Evolutionary conservation across 2,113 vertebrate genomes (phyloP).

Genomic region (Phoenicopterus ruber): DNA sequence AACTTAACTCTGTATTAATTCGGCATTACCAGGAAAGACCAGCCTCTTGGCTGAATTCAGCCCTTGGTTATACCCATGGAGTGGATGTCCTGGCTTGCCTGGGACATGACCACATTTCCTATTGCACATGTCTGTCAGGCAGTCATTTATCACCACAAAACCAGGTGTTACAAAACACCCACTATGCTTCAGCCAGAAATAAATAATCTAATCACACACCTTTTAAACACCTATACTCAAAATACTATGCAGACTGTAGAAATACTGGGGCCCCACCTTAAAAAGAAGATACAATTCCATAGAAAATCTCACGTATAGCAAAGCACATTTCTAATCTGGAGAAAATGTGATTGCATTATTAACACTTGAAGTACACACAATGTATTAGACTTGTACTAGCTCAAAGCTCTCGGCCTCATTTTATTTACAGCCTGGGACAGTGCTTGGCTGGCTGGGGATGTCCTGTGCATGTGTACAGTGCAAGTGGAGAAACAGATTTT

Average conservation of each 20-base stretch:
- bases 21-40: neutral
- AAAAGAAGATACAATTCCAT: neutral
- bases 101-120: fast-evolving
- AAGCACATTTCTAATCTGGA: neutral
- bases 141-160: neutral
- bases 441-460: neutral
- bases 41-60: neutral
- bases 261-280: neutral
- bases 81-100: neutral
- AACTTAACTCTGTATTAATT: neutral
- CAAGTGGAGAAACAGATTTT: neutral
- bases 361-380: neutral
- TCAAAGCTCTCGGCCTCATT: neutral
- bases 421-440: neutral
- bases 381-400: neutral
- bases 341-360: neutral
- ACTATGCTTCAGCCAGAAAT: neutral
- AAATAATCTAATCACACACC: neutral
- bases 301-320: neutral
- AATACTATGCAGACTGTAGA: neutral
- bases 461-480: fast-evolving
- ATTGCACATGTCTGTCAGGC: fast-evolving
- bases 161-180: neutral
- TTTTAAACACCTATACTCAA: neutral
- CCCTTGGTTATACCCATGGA: neutral